phyloP scores from a whole-genome alignment of 2,888 invertebrate genomes.

The Tenthredo distinguenda region DNA sequence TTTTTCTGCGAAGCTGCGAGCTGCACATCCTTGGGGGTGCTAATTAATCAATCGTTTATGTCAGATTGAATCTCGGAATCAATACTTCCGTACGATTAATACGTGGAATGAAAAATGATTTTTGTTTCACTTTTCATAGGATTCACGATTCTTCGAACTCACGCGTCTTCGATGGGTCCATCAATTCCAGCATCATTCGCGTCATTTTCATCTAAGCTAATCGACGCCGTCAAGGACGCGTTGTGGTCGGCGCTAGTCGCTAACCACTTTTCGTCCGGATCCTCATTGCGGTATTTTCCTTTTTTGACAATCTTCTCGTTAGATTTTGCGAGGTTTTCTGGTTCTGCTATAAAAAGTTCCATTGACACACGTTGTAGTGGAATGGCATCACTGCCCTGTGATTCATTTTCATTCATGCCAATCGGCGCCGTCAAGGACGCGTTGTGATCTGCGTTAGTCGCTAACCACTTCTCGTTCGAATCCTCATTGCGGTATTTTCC shows the following conservation, averaged over 20 bases:
- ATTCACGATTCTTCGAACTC: neutral
- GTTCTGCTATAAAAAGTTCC: slow-evolving; percentile 9
- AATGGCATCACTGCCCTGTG: neutral
- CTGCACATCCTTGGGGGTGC: neutral
- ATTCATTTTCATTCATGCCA: neutral
- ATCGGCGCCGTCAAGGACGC: neutral
- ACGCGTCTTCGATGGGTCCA: slow-evolving; percentile 1
- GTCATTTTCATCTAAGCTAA: neutral
- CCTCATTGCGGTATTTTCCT: slow-evolving; percentile 15
- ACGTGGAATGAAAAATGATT: neutral
- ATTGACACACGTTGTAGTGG: neutral
- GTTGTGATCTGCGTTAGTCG: neutral
- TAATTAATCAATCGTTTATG: slow-evolving; percentile 10
- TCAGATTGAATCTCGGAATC: neutral
- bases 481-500: slow-evolving; percentile 15
- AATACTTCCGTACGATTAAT: neutral
- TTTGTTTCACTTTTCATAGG: neutral
- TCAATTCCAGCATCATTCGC: neutral
- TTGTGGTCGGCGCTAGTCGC: neutral
- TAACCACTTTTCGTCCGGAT: neutral
- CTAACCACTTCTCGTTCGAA: neutral
- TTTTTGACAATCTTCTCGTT: neutral
- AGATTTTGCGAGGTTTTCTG: neutral
- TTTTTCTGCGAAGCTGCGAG: neutral
- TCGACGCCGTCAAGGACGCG: neutral